These are phyloP conservation scores for Eolophus roseicapilla DNA, from an alignment of 2,113 vertebrate genomes.

Conservation along the genomic window DNA sequence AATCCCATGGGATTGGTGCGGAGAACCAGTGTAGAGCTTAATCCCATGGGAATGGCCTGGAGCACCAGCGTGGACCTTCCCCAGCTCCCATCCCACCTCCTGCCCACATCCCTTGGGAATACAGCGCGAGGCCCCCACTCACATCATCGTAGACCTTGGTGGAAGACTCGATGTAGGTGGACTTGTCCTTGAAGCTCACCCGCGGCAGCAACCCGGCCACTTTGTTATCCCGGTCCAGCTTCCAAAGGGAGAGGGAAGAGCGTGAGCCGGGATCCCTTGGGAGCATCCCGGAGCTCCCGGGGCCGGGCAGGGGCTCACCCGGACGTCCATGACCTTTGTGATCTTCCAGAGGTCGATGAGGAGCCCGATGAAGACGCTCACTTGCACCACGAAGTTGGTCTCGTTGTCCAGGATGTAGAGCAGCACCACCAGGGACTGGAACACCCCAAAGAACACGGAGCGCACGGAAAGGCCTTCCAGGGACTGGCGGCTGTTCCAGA, in stretches of 20 bases:
- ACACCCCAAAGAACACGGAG: conserved; percentile 93
- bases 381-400: conserved; percentile 96
- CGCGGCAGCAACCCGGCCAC: conserved; percentile 84
- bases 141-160: conserved; percentile 95
- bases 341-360: conserved; percentile 99
- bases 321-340: conserved; percentile 97
- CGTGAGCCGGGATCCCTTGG: accelerated
- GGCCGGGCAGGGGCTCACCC: conserved; percentile 68
- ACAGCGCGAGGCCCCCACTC: conserved; percentile 41
- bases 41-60: no score
- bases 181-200: conserved; percentile 87
- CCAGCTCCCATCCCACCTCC: no score
- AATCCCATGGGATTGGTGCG: no score
- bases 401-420: conserved; percentile 97
- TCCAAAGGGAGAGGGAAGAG: not conserved
- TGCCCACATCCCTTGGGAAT: no score
- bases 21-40: no score
- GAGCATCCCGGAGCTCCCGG: accelerated
- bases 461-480: conserved; percentile 93
- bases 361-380: conserved; percentile 96
- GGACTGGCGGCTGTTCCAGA: conserved; percentile 98
- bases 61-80: no score
- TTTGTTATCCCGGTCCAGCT: conserved; percentile 92
- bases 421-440: conserved; percentile 92
- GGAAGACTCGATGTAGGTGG: conserved; percentile 90